Conservation (phyloP, 2,888 invertebrate species). For the Drosophila birchii region DNA sequence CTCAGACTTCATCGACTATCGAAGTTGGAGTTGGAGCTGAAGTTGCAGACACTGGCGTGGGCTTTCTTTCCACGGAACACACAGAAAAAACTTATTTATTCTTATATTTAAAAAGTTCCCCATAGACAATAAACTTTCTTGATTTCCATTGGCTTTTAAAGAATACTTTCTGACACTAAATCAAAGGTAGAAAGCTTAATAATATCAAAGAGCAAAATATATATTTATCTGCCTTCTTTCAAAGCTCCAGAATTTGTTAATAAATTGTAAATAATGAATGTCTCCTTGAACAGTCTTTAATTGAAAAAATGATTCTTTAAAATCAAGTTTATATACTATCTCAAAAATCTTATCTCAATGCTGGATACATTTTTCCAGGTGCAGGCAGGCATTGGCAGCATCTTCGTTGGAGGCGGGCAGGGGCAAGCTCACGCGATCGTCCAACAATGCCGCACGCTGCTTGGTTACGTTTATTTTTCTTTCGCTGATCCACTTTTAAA, state of each 20-base stretch:
- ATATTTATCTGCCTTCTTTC: no score
- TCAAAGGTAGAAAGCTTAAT: no score
- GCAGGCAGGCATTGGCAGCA: conserved; percentile 31
- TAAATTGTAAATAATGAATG: not conserved
- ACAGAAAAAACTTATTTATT: conserved; percentile 4
- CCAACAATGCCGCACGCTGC: conserved; percentile 75
- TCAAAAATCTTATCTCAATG: not conserved
- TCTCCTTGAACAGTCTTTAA: not conserved
- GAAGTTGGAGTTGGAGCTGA: conserved; percentile 22
- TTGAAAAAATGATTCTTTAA: not conserved
- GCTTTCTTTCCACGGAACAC: conserved; percentile 32
- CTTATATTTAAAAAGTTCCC: not conserved
- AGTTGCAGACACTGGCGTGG: conserved; percentile 60
- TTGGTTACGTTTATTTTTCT: conserved; percentile 80
- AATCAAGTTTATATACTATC: not conserved
- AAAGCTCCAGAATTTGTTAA: no score
- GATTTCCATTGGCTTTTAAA: not conserved
- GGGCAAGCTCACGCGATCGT: conserved; percentile 66
- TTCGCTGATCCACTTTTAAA: conserved; percentile 79
- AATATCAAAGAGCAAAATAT: no score
- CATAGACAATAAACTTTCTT: no score
- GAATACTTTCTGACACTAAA: not conserved
- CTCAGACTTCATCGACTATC: conserved; percentile 21
- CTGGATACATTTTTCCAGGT: not conserved
- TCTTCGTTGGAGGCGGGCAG: conserved; percentile 72